Conservation (phyloP, 2,797 vertebrate species). For the Stomatorhinus walkeri region DNA sequence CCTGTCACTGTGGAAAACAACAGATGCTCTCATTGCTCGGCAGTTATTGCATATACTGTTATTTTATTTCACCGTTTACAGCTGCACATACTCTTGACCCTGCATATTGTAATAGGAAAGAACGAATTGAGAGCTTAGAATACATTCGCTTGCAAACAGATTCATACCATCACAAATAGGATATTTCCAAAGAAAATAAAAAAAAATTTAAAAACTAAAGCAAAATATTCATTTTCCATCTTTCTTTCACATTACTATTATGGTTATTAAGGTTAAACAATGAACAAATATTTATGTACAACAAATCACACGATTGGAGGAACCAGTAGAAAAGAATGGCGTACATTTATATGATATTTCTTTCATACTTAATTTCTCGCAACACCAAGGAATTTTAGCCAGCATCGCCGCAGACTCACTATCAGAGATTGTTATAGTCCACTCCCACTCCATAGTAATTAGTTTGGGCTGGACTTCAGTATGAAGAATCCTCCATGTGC, state of each 20-base stretch:
- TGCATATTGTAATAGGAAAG: background rate
- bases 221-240: background rate
- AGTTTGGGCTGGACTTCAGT: too few relatives aligned
- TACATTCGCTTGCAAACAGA: background rate
- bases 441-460: too few relatives aligned
- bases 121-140: background rate
- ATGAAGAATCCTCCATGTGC: too few relatives aligned
- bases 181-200: background rate
- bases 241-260: background rate
- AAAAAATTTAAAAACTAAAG: background rate
- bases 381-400: background rate
- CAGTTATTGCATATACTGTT: too few relatives aligned
- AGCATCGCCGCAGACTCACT: background rate
- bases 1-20: too few relatives aligned
- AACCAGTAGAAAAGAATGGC: background rate
- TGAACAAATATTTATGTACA: background rate
- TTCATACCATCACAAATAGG: background rate
- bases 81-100: too few relatives aligned
- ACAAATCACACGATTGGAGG: background rate
- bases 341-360: background rate
- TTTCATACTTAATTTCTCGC: background rate
- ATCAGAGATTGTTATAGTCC: background rate
- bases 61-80: background rate
- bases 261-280: background rate
- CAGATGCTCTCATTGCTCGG: too few relatives aligned